These are phyloP conservation scores for Diarsia mendica DNA, from an alignment of 2,888 invertebrate species.

Conservation along the genomic window DNA sequence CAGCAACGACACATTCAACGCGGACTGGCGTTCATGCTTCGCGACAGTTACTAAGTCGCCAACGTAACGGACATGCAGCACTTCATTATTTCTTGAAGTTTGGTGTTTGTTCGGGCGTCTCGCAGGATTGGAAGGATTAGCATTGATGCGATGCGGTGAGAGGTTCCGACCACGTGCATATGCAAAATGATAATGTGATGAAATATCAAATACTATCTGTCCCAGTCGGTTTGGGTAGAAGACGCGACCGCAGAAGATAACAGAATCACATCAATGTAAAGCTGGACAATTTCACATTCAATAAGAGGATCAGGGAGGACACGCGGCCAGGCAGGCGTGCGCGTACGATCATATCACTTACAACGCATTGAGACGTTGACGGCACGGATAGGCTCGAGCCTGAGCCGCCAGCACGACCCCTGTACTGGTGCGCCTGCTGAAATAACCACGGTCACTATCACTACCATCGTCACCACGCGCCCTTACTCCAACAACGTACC, in stretches of 20 bases:
- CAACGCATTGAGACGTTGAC: slow-evolving; percentile 92
- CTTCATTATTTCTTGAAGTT: slow-evolving; percentile 77
- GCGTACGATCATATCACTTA: slow-evolving; percentile 88
- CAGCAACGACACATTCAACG: slow-evolving; percentile 70
- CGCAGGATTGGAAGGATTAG: slow-evolving; percentile 77
- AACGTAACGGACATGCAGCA: slow-evolving; percentile 79
- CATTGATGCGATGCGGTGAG: slow-evolving; percentile 79
- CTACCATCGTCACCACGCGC: slow-evolving; percentile 71
- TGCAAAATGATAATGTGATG: slow-evolving; percentile 80
- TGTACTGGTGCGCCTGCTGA: slow-evolving; percentile 91
- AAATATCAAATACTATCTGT: slow-evolving; percentile 81
- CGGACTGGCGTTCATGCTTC: slow-evolving; percentile 80
- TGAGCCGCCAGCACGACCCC: slow-evolving; percentile 92
- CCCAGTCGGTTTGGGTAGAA: slow-evolving; percentile 85
- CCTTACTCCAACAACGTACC: slow-evolving; percentile 54
- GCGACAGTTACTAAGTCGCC: slow-evolving; percentile 70
- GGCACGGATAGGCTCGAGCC: slow-evolving; percentile 96
- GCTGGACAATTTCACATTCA: slow-evolving; percentile 84
- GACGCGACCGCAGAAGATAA: slow-evolving; percentile 82
- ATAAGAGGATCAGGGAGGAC: slow-evolving; percentile 77
- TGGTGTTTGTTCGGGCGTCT: slow-evolving; percentile 69
- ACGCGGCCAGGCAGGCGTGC: slow-evolving; percentile 81
- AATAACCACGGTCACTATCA: slow-evolving; percentile 84
- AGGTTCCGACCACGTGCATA: slow-evolving; percentile 83
- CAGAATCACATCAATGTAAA: slow-evolving; percentile 83